These are phyloP conservation scores for Drosophila punjabiensis DNA, from an alignment of 1,140 invertebrate species.

Conservation along the genomic window DNA sequence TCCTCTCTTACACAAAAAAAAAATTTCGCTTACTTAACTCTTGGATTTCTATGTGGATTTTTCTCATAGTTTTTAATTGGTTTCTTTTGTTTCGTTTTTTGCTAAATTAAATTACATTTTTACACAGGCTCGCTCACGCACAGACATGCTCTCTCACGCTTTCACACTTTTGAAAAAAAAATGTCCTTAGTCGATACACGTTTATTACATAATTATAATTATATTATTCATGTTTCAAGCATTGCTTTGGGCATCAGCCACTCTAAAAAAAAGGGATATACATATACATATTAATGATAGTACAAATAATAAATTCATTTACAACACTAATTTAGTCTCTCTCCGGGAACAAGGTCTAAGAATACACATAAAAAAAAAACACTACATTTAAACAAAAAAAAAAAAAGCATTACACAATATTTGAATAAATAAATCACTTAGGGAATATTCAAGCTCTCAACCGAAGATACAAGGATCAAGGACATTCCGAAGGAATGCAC, in stretches of 20 bases:
- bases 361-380: slow-evolving; percentile 32
- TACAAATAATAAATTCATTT: slow-evolving; percentile 67
- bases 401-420: slow-evolving; percentile 31
- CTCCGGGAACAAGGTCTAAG: slow-evolving; percentile 56
- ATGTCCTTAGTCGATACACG: slow-evolving; percentile 45
- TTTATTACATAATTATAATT: slow-evolving; percentile 47
- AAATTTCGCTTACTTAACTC: slow-evolving; percentile 60
- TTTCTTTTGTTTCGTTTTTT: slow-evolving; percentile 5
- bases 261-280: slow-evolving; percentile 19
- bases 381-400: slow-evolving; percentile 13
- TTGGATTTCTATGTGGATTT: slow-evolving; percentile 22
- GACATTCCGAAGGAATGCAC: not conserved
- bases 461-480: slow-evolving; percentile 20
- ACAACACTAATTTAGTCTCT: slow-evolving; percentile 79
- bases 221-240: slow-evolving; percentile 62
- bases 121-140: slow-evolving; percentile 46
- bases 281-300: slow-evolving; percentile 21
- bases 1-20: slow-evolving; percentile 53
- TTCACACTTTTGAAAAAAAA: slow-evolving; percentile 47
- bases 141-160: slow-evolving; percentile 8
- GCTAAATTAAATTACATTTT: slow-evolving; percentile 81
- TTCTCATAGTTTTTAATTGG: not conserved
- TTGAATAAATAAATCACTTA: slow-evolving; percentile 78
- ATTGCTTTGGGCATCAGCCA: slow-evolving; percentile 65
- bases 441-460: slow-evolving; percentile 67